A percentile compares a stretch with the other conserved stretches of the same genome.
Conservation (phyloP, 2,888 invertebrate species). For the Oligia strigilis region DNA sequence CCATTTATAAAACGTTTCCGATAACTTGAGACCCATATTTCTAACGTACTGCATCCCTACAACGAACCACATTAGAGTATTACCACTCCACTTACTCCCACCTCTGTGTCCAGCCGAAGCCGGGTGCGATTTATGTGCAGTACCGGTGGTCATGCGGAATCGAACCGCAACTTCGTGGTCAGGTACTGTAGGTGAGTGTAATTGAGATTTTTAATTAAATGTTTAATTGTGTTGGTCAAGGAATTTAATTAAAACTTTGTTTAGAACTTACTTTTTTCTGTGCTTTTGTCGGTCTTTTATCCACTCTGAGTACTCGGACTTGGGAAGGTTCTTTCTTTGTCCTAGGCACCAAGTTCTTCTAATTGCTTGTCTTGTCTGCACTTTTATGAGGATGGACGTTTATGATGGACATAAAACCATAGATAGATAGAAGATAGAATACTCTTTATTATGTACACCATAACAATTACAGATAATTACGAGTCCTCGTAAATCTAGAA, state of each 20-base stretch:
- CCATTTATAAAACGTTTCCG: not conserved
- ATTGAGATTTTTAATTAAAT: conserved; percentile 57
- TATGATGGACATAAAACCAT: not conserved
- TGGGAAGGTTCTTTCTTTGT: conserved; percentile 16
- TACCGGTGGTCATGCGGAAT: conserved; percentile 23
- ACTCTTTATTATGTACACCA: not conserved
- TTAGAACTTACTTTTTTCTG: not conserved
- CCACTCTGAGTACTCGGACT: not conserved
- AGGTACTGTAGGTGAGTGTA: conserved; percentile 18
- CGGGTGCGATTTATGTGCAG: conserved; percentile 35
- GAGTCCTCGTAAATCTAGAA: not conserved
- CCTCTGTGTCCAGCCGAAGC: not conserved
- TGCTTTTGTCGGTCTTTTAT: not conserved
- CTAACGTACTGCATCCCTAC: not conserved
- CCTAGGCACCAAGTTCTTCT: no score
- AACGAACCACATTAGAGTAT: not conserved
- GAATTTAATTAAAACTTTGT: conserved; percentile 37
- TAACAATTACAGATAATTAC: not conserved
- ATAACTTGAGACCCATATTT: not conserved
- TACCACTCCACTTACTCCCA: conserved; percentile 11
- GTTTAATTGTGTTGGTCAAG: conserved; percentile 16
- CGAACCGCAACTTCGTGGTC: conserved; percentile 26
- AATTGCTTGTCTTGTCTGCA: not conserved
- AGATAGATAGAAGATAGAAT: not conserved
- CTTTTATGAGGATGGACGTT: not conserved